phyloP scores from a whole-genome alignment of 2,797 vertebrate species.

The Falco rusticolus region DNA sequence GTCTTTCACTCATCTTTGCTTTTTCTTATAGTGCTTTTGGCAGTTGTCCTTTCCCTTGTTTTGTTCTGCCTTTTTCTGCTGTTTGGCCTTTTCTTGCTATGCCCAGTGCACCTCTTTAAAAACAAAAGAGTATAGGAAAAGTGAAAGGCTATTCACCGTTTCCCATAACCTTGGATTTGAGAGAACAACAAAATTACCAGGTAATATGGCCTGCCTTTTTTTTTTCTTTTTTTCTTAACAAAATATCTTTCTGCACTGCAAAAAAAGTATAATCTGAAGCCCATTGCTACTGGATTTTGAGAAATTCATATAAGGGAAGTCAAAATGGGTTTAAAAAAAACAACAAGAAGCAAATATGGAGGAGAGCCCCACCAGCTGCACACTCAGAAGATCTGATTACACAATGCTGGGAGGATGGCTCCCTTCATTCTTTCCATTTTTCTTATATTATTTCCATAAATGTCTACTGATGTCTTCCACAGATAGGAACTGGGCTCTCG shows the following conservation, averaged over 20 bases:
- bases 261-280: not conserved
- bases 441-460: not conserved
- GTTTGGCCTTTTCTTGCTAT: not conserved
- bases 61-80: not conserved
- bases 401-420: not conserved
- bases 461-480: not conserved
- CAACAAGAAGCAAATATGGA: not conserved
- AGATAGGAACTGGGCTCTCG: not conserved
- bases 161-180: not conserved
- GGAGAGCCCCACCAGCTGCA: not conserved
- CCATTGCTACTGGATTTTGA: not conserved
- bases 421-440: conserved; percentile 12
- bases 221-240: not conserved
- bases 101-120: not conserved
- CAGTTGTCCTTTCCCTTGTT: not conserved
- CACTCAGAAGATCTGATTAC: not conserved
- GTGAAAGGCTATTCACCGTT: not conserved
- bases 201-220: not conserved
- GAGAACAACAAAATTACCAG: not conserved
- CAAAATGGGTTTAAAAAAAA: not conserved
- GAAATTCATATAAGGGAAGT: not conserved
- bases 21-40: not conserved
- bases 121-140: not conserved
- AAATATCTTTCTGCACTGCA: not conserved
- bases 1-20: not conserved